Evolutionary conservation across 2,113 vertebrate species (phyloP).

Genomic region (Heteronetta atricapilla): DNA sequence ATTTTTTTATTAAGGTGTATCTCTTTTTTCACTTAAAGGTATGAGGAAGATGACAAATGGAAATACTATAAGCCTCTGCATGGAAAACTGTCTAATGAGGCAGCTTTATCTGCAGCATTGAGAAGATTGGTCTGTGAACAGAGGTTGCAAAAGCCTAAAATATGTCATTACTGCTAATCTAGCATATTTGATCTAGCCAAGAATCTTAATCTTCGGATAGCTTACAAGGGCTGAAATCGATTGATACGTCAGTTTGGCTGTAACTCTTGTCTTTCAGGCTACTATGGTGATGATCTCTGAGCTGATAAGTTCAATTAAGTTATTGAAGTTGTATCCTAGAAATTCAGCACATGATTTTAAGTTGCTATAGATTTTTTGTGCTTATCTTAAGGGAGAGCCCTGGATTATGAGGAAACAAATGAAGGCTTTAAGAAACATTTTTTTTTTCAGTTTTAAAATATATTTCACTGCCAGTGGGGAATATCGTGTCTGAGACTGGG

Average conservation of each 20-base stretch:
- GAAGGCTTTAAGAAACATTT: neutral
- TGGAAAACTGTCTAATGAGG: constrained; percentile 58
- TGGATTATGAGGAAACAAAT: neutral
- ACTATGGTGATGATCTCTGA: neutral
- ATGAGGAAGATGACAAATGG: neutral
- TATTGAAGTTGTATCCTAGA: neutral
- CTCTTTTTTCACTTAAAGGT: neutral
- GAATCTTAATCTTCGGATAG: constrained; percentile 30
- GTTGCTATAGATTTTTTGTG: neutral
- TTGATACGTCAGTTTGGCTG: neutral
- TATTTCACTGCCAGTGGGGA: neutral
- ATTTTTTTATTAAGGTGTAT: neutral
- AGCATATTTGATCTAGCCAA: constrained; percentile 37
- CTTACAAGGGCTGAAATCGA: neutral
- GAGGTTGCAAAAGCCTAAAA: neutral
- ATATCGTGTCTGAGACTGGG: accelerated
- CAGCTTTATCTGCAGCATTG: constrained; percentile 46
- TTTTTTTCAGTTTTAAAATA: neutral
- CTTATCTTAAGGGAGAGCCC: constrained; percentile 5
- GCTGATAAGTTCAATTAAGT: constrained; percentile 42
- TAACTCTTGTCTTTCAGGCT: neutral
- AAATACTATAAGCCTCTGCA: constrained; percentile 11
- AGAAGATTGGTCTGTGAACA: constrained; percentile 43
- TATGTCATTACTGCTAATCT: constrained; percentile 15
- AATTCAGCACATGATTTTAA: neutral